Evolutionary conservation across 2,888 invertebrate genomes (phyloP).

Genomic region (Drosophila yooni): DNA sequence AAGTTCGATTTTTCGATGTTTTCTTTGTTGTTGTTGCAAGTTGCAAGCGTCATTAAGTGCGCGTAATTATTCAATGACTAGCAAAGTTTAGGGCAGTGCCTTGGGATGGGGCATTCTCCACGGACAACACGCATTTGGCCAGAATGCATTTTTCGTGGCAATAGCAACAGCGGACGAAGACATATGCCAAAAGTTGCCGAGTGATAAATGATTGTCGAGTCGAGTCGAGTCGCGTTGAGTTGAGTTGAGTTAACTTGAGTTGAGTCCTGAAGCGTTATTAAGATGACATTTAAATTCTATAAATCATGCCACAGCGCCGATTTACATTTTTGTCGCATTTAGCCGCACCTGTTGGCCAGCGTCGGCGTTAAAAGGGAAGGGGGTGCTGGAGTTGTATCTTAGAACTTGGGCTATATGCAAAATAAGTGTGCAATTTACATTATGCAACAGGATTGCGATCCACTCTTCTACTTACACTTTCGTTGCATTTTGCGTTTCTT

Average conservation of each 20-base stretch:
- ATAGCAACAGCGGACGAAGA: slow-evolving; percentile 29
- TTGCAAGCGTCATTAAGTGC: slow-evolving; percentile 80
- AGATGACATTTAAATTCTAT: slow-evolving; percentile 75
- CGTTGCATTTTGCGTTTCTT: slow-evolving; percentile 43
- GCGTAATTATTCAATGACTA: slow-evolving; percentile 83
- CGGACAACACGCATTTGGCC: slow-evolving; percentile 53
- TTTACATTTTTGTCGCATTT: slow-evolving; percentile 79
- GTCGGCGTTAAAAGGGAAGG: not conserved
- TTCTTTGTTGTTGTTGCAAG: slow-evolving; percentile 31
- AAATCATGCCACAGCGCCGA: slow-evolving; percentile 64
- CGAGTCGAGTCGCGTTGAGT: slow-evolving; percentile 4
- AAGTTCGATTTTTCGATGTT: slow-evolving; percentile 38
- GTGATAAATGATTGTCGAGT: slow-evolving; percentile 53
- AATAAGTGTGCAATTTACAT: slow-evolving; percentile 55
- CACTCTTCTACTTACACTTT: slow-evolving; percentile 67
- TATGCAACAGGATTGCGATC: slow-evolving; percentile 54
- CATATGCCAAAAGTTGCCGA: slow-evolving; percentile 56
- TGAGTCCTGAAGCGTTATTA: slow-evolving; percentile 51
- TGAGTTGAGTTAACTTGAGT: not conserved
- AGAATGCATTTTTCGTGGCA: slow-evolving; percentile 36
- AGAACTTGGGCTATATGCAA: slow-evolving; percentile 40
- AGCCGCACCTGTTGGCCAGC: slow-evolving; percentile 71
- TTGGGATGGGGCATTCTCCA: not conserved
- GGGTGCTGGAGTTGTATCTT: not conserved
- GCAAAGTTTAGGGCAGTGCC: slow-evolving; percentile 33